A percentile compares a stretch with the other conserved stretches of the same genome.
These are phyloP conservation scores for Alauda arvensis DNA, from an alignment of 2,797 vertebrate genomes.

Conservation along the genomic window DNA sequence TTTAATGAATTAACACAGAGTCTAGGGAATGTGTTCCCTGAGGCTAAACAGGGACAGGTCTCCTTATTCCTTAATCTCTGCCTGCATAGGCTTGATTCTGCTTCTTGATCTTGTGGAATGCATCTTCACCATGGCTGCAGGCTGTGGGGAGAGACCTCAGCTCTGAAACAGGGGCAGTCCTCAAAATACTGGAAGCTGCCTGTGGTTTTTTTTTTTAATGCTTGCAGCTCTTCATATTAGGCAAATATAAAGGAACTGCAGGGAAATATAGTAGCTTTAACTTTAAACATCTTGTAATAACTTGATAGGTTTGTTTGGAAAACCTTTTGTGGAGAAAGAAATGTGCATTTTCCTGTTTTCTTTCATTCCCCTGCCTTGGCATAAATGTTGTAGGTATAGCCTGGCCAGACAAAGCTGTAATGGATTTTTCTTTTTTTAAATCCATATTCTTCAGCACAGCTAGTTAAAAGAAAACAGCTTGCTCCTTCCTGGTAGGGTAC, in stretches of 20 bases:
- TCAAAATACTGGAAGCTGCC: not conserved
- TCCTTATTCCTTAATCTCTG: conserved; percentile 22
- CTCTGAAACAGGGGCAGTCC: not conserved
- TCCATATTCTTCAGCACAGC: not conserved
- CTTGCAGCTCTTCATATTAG: not conserved
- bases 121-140: not conserved
- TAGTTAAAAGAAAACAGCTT: not conserved
- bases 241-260: not conserved
- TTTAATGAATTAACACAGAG: not conserved
- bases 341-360: not conserved
- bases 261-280: not conserved
- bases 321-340: not conserved
- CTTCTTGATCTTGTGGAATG: conserved; percentile 40
- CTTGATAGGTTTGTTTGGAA: not conserved
- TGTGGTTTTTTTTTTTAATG: not conserved
- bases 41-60: not conserved
- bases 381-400: not conserved
- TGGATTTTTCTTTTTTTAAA: not conserved
- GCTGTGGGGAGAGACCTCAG: not conserved
- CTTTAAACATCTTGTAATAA: not conserved
- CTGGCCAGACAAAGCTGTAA: not conserved
- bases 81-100: conserved; percentile 45
- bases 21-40: conserved; percentile 1
- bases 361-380: not conserved
- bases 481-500: not conserved